These are phyloP conservation scores for Xylota segnis DNA, from an alignment of 2,888 invertebrate species.

Conservation along the genomic window DNA sequence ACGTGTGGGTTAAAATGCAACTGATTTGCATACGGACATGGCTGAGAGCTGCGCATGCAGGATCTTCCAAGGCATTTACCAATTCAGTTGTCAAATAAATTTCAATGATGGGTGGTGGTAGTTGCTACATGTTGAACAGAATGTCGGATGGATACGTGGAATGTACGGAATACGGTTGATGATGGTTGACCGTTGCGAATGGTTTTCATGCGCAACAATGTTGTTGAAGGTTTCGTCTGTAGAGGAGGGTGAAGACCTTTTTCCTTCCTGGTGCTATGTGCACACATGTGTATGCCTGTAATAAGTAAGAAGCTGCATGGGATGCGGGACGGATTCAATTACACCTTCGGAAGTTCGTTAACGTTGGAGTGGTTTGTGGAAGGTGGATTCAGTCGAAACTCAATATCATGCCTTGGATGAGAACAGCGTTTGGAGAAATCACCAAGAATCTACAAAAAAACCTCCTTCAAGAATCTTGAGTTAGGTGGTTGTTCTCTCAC, in stretches of 20 bases:
- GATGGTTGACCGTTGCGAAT: not conserved
- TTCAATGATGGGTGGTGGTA: slow-evolving; percentile 32
- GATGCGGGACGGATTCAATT: no score
- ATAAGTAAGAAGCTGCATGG: no score
- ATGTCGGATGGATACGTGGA: slow-evolving; percentile 5
- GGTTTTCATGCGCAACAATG: slow-evolving; percentile 2
- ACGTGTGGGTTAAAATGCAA: slow-evolving; percentile 21
- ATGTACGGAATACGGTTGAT: not conserved
- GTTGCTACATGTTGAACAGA: slow-evolving; percentile 12
- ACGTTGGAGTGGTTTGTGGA: no score
- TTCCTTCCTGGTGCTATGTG: not conserved
- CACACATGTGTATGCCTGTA: no score
- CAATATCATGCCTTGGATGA: no score
- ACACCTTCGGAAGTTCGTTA: no score
- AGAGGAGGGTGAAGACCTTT: not conserved
- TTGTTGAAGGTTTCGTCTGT: not conserved
- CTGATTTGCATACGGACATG: slow-evolving; percentile 26
- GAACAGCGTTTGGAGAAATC: no score
- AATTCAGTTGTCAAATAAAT: slow-evolving; percentile 36
- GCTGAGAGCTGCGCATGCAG: not conserved
- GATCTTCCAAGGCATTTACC: slow-evolving; percentile 13
- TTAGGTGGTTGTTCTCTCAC: no score
- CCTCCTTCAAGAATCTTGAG: no score
- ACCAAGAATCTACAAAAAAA: no score
- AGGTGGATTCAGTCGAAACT: no score